Percentiles rank a stretch among this genome's conserved stretches.
Conservation (phyloP, 1,140 invertebrate species). For the Microplitis demolitor region DNA sequence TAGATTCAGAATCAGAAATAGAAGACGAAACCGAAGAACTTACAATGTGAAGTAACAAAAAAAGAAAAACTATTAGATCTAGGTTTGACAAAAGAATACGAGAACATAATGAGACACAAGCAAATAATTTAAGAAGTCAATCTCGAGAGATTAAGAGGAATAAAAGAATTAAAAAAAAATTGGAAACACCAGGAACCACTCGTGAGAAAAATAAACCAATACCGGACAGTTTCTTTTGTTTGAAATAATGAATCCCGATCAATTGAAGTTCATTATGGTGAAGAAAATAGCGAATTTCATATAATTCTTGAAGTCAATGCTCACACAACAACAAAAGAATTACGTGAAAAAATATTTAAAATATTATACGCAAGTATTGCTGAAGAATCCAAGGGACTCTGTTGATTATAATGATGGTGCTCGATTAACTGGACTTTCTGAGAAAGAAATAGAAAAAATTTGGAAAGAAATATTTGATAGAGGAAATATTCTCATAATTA, state of each 20-base stretch:
- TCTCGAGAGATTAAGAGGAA: too few relatives aligned
- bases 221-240: slow-evolving; percentile 8
- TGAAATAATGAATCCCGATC: background rate
- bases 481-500: background rate
- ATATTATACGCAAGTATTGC: background rate
- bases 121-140: too few relatives aligned
- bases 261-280: background rate
- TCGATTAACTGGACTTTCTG: background rate
- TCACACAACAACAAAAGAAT: background rate
- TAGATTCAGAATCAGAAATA: too few relatives aligned
- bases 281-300: background rate
- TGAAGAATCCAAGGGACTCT: slow-evolving; percentile 18
- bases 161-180: background rate
- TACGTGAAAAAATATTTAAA: background rate
- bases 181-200: background rate
- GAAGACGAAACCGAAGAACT: too few relatives aligned
- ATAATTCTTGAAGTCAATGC: background rate
- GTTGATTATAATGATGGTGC: slow-evolving; percentile 4
- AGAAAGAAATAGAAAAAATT: background rate
- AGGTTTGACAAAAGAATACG: too few relatives aligned
- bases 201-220: background rate
- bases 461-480: background rate
- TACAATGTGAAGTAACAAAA: too few relatives aligned
- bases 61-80: too few relatives aligned
- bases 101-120: too few relatives aligned